A percentile compares a stretch with the other conserved stretches of the same genome.
These are phyloP conservation scores for Trochalopteron elliotii DNA, from an alignment of 2,113 vertebrate species.

Conservation along the genomic window DNA sequence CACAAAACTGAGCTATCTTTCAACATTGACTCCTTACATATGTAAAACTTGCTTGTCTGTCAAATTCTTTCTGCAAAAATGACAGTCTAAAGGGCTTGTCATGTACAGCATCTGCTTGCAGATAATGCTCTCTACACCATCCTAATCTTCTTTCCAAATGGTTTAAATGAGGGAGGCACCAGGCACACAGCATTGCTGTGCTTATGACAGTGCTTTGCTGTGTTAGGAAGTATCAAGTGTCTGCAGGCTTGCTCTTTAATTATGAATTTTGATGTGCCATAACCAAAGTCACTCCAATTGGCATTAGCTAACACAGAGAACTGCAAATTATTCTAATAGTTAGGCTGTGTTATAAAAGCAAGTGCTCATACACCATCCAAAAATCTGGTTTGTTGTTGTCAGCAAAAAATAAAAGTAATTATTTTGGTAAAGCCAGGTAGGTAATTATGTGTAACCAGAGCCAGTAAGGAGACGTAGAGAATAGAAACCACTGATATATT, in stretches of 20 bases:
- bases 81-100: neutral
- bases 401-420: slow-evolving; percentile 52
- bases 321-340: neutral
- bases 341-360: neutral
- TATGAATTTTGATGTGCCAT: neutral
- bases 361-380: neutral
- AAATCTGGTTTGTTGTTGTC: slow-evolving; percentile 24
- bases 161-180: neutral
- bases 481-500: slow-evolving; percentile 41
- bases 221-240: neutral
- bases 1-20: neutral
- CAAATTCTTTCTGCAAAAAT: neutral
- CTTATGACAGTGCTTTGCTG: neutral
- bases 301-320: neutral
- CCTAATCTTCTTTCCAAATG: neutral
- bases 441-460: neutral
- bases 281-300: neutral
- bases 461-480: neutral
- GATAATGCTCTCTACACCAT: neutral
- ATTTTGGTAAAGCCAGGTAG: slow-evolving; percentile 48
- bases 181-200: neutral
- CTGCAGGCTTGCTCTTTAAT: neutral
- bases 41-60: neutral
- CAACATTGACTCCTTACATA: neutral
- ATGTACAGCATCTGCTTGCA: neutral